Evolutionary conservation across 2,797 vertebrate species (phyloP).

Genomic region (Microtus agrestis): DNA sequence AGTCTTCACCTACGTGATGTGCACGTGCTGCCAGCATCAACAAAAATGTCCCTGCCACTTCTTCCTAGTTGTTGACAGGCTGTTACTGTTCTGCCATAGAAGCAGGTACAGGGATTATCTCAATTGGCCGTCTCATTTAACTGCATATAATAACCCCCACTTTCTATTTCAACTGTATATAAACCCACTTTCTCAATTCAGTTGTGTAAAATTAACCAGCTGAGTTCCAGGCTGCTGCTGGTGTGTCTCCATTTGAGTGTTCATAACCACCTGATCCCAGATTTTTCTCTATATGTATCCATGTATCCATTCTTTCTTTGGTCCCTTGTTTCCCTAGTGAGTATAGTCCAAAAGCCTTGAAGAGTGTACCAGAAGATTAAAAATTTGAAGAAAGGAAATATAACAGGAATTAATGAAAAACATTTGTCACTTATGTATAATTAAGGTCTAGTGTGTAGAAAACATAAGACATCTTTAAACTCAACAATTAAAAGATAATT

Average conservation of each 20-base stretch:
- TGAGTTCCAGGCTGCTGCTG: too few species aligned
- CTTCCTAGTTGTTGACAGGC: neutral
- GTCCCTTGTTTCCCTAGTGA: neutral
- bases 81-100: neutral
- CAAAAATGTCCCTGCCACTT: neutral
- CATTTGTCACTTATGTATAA: neutral
- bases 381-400: too few species aligned
- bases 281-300: neutral
- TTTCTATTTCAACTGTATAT: neutral
- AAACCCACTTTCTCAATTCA: neutral
- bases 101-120: too few species aligned
- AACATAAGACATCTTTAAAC: neutral
- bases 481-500: neutral
- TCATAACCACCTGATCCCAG: neutral
- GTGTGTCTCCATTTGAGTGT: neutral
- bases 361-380: neutral
- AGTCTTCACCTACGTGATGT: neutral
- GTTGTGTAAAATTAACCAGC: neutral
- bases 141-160: neutral
- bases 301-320: neutral
- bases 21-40: accelerated
- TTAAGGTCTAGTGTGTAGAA: neutral
- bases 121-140: neutral
- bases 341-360: neutral
- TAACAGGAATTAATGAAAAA: neutral